phyloP scores from a whole-genome alignment of 2,797 vertebrate species.

The Carcharodon carcharias region DNA sequence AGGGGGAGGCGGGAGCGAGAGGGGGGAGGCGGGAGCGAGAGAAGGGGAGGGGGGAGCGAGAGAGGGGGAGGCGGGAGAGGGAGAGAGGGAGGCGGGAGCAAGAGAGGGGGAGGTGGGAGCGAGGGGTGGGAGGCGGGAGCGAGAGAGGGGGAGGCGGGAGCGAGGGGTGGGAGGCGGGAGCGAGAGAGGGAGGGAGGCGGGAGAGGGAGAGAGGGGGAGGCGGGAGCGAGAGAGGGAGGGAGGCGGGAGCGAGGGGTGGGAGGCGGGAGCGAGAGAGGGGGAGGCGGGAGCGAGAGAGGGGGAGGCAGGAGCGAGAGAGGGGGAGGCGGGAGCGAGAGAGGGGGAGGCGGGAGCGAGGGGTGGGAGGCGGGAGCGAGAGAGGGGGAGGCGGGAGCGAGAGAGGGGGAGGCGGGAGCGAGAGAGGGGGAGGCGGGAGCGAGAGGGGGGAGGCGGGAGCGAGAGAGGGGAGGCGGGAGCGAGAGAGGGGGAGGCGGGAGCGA shows the following conservation, averaged over 20 bases:
- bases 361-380: not conserved
- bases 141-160: not conserved
- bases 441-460: too few relatives aligned
- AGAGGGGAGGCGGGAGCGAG: not conserved
- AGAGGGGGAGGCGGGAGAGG: not conserved
- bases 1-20: not conserved
- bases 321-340: not conserved
- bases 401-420: too few relatives aligned
- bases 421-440: too few relatives aligned
- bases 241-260: rapidly evolving
- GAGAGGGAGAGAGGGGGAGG: not conserved
- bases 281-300: not conserved
- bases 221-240: not conserved
- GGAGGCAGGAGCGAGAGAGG: not conserved
- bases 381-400: not conserved
- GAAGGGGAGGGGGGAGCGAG: not conserved
- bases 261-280: too few relatives aligned
- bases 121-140: not conserved
- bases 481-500: too few relatives aligned
- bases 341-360: not conserved
- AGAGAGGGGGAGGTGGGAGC: not conserved
- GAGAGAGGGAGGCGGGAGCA: not conserved
- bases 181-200: rapidly evolving
- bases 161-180: rapidly evolving
- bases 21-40: not conserved